These are phyloP conservation scores for Drosophila borborema DNA, from an alignment of 2,888 invertebrate genomes.

Conservation along the genomic window DNA sequence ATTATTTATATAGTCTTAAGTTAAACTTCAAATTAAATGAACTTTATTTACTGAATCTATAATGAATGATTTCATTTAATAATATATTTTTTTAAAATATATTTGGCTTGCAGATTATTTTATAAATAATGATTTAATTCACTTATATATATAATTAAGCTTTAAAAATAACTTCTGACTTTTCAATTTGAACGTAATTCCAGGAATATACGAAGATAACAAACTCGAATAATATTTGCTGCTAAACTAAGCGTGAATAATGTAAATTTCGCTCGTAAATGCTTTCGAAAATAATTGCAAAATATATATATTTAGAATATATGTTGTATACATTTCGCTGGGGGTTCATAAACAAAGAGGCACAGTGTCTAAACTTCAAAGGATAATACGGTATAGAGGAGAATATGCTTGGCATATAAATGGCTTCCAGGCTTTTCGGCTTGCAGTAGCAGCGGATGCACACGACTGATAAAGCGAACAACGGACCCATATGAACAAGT, in stretches of 20 bases:
- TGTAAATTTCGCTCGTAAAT: not conserved
- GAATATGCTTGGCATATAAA: constrained; percentile 26
- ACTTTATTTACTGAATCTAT: too few relatives aligned
- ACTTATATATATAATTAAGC: not conserved
- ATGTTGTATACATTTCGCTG: not conserved
- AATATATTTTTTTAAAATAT: too few relatives aligned
- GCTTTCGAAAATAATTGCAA: not conserved
- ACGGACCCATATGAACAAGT: not conserved
- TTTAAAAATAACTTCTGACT: too few relatives aligned
- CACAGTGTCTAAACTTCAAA: constrained; percentile 47
- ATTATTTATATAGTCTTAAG: too few relatives aligned
- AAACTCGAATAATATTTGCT: not conserved
- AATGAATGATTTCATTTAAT: too few relatives aligned
- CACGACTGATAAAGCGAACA: constrained; percentile 41
- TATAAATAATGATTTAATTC: not conserved
- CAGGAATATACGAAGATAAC: not conserved
- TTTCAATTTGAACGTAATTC: not conserved
- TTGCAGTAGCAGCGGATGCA: constrained; percentile 45
- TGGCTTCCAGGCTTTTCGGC: constrained; percentile 35
- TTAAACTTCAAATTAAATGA: too few relatives aligned
- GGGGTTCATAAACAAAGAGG: constrained; percentile 37
- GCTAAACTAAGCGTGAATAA: not conserved
- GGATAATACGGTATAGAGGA: constrained; percentile 24
- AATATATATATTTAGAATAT: not conserved
- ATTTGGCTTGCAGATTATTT: too few relatives aligned